Percentiles rank a stretch among this genome's conserved stretches.
These are phyloP conservation scores for Stenchaetothrips biformis DNA, from an alignment of 2,888 invertebrate genomes.

Conservation along the genomic window DNA sequence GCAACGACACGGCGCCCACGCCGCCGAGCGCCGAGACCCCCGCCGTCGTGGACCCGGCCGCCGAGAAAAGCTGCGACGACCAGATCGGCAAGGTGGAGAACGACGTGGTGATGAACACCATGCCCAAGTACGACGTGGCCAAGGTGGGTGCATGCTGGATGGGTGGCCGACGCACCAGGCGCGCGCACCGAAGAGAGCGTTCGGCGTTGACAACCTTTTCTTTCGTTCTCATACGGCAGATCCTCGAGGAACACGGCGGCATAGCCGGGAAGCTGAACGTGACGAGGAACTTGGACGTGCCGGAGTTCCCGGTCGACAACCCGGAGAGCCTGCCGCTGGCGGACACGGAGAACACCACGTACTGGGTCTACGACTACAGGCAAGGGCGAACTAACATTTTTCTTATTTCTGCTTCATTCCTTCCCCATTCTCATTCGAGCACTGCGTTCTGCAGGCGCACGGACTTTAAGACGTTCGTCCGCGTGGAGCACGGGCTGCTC, in stretches of 20 bases:
- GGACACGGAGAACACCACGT: background rate
- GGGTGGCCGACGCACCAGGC: too few relatives aligned
- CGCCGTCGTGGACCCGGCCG: too few relatives aligned
- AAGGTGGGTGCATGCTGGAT: too few relatives aligned
- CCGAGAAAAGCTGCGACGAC: too few relatives aligned
- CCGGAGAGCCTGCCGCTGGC: background rate
- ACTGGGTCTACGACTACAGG: slow-evolving; percentile 13
- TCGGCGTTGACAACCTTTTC: too few relatives aligned
- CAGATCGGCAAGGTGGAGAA: too few relatives aligned
- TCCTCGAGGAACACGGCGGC: background rate
- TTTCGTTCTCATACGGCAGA: background rate
- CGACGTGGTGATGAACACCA: too few relatives aligned
- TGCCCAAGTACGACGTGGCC: too few relatives aligned
- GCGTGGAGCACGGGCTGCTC: background rate
- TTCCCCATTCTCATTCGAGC: background rate
- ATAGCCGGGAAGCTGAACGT: background rate
- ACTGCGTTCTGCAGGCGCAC: background rate
- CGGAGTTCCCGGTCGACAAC: background rate
- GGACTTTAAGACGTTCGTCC: background rate
- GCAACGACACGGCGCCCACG: too few relatives aligned
- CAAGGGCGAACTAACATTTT: background rate
- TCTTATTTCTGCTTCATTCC: background rate
- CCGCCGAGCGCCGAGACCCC: too few relatives aligned
- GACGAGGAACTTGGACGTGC: background rate
- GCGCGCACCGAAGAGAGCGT: too few relatives aligned